Conservation (phyloP, 1,140 invertebrate genomes). For the Drosophila sturtevanti region DNA sequence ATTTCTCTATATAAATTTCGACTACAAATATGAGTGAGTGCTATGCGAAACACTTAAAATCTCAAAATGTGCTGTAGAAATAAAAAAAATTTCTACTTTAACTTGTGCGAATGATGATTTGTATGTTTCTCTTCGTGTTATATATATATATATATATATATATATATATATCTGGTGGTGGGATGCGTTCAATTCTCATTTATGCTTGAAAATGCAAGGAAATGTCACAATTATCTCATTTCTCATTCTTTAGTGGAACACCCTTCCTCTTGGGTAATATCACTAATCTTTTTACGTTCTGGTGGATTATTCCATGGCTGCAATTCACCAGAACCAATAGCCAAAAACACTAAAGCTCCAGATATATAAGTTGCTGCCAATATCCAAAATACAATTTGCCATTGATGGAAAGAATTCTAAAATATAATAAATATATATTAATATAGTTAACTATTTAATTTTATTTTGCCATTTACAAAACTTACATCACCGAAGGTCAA, state of each 20-base stretch:
- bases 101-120: conserved; percentile 64
- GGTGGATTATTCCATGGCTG: conserved; percentile 84
- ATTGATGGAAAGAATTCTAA: conserved; percentile 89
- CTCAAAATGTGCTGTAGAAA: conserved; percentile 63
- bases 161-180: conserved; percentile 6
- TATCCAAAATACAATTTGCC: conserved; percentile 94
- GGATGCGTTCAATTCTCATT: conserved; percentile 6
- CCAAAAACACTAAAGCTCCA: conserved; percentile 87
- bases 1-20: conserved; percentile 8
- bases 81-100: conserved; percentile 45
- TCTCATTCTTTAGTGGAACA: conserved; percentile 73
- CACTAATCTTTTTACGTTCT: conserved; percentile 64
- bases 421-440: conserved; percentile 56
- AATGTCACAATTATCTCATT: conserved; percentile 35
- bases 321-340: conserved; percentile 88
- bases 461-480: conserved; percentile 1
- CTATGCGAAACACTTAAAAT: conserved; percentile 42
- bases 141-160: not conserved
- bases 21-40: conserved; percentile 14
- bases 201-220: not conserved
- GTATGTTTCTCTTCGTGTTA: not conserved
- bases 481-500: conserved; percentile 90
- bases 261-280: conserved; percentile 74
- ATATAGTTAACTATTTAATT: not conserved
- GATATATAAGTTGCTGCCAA: conserved; percentile 88